Conservation (phyloP, 2,888 invertebrate genomes). For the Troides aeacus region DNA sequence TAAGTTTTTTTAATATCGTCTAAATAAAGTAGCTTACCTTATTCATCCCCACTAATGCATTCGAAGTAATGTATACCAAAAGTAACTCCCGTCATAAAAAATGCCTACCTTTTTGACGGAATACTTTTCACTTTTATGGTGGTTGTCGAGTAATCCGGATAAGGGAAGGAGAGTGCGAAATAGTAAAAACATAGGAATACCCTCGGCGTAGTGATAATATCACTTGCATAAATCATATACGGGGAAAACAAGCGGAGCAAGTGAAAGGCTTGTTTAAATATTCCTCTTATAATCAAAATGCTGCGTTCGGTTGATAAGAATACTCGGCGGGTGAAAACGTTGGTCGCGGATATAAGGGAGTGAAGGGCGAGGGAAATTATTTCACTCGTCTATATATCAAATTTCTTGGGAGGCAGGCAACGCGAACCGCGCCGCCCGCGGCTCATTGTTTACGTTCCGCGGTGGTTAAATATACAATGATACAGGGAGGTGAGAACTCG, state of each 20-base stretch:
- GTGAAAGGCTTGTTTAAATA: constrained; percentile 71
- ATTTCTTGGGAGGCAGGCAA: constrained; percentile 53
- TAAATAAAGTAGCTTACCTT: background rate
- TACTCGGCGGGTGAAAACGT: constrained; percentile 62
- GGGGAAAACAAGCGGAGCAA: constrained; percentile 65
- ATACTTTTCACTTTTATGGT: constrained; percentile 27
- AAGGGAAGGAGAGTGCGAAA: constrained; percentile 45
- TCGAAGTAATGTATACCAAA: constrained; percentile 16
- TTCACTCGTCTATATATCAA: constrained; percentile 73
- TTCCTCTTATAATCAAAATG: constrained; percentile 77
- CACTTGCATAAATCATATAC: constrained; percentile 67
- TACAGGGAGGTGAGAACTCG: constrained; percentile 10
- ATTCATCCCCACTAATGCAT: background rate
- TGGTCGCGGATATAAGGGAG: constrained; percentile 50
- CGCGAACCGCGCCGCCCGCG: constrained; percentile 50
- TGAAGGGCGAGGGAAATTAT: constrained; percentile 63
- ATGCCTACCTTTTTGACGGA: constrained; percentile 6
- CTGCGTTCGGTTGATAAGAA: constrained; percentile 76
- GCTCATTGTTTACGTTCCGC: constrained; percentile 40
- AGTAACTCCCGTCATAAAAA: constrained; percentile 16
- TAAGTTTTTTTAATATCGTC: too few species aligned
- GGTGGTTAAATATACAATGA: constrained; percentile 29
- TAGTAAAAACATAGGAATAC: constrained; percentile 29
- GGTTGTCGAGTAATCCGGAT: constrained; percentile 28
- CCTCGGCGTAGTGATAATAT: constrained; percentile 36